Evolutionary conservation across 2,797 vertebrate species (phyloP).

Genomic region (Neosalanx taihuensis): DNA sequence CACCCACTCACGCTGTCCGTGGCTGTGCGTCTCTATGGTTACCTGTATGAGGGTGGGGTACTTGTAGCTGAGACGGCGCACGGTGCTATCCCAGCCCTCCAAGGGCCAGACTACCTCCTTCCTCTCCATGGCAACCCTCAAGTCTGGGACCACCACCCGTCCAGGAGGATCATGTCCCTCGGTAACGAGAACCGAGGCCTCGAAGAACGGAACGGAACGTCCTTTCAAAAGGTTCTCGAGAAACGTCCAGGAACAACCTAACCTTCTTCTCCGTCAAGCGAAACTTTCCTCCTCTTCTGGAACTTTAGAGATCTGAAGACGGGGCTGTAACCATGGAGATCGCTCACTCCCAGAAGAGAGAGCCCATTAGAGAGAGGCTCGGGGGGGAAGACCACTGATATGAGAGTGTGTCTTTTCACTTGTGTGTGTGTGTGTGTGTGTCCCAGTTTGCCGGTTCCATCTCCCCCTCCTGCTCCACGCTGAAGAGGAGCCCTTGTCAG

Average conservation of each 20-base stretch:
- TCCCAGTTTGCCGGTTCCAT: conserved; percentile 13
- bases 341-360: not conserved
- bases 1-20: not conserved
- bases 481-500: conserved; percentile 62
- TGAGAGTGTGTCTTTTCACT: not conserved
- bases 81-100: conserved; percentile 16
- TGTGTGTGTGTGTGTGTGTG: conserved; percentile 7
- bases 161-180: not conserved
- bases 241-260: too few relatives aligned
- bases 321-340: too few relatives aligned
- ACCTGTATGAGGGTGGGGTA: conserved; percentile 38
- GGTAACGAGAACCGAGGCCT: not conserved
- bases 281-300: too few relatives aligned
- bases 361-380: conserved; percentile 8
- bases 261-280: too few relatives aligned
- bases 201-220: not conserved
- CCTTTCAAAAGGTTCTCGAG: not conserved
- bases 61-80: conserved; percentile 22
- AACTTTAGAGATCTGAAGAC: too few relatives aligned
- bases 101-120: conserved; percentile 1
- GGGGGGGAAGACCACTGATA: not conserved
- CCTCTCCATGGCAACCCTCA: conserved; percentile 22
- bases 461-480: conserved; percentile 3
- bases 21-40: not conserved
- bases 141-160: not conserved